Conservation (phyloP, 1,140 invertebrate species). For the Phymastichus coffea region DNA sequence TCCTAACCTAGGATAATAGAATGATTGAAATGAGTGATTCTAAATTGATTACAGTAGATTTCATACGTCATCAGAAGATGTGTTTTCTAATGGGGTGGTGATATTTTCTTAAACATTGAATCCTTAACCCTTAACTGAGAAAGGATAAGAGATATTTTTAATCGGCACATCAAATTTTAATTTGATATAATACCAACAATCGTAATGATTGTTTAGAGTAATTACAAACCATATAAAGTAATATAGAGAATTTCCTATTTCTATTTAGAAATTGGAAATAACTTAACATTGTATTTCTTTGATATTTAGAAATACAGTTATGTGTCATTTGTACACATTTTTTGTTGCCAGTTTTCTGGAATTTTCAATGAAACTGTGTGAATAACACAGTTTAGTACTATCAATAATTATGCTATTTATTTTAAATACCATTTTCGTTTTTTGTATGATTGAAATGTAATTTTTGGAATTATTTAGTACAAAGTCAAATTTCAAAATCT, state of each 20-base stretch:
- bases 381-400: conserved; percentile 20
- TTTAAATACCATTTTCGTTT: conserved; percentile 8
- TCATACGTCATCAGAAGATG: conserved; percentile 18
- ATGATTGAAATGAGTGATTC: conserved; percentile 1
- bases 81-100: not conserved
- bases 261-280: conserved; percentile 20
- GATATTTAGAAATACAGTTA: conserved; percentile 20
- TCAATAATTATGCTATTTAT: conserved; percentile 14
- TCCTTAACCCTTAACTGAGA: not conserved
- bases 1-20: too few relatives aligned
- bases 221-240: conserved; percentile 7
- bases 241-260: conserved; percentile 18
- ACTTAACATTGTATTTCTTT: conserved; percentile 5
- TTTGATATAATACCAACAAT: conserved; percentile 8
- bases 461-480: too few relatives aligned
- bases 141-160: conserved; percentile 20
- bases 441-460: too few relatives aligned
- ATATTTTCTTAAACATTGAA: conserved; percentile 12
- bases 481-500: too few relatives aligned
- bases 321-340: conserved; percentile 18
- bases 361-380: conserved; percentile 22
- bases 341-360: conserved; percentile 4
- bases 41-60: not conserved
- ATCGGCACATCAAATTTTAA: conserved; percentile 4
- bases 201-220: conserved; percentile 21